These are phyloP conservation scores for Meteorus colon DNA, from an alignment of 2,888 invertebrate species.

Conservation along the genomic window DNA sequence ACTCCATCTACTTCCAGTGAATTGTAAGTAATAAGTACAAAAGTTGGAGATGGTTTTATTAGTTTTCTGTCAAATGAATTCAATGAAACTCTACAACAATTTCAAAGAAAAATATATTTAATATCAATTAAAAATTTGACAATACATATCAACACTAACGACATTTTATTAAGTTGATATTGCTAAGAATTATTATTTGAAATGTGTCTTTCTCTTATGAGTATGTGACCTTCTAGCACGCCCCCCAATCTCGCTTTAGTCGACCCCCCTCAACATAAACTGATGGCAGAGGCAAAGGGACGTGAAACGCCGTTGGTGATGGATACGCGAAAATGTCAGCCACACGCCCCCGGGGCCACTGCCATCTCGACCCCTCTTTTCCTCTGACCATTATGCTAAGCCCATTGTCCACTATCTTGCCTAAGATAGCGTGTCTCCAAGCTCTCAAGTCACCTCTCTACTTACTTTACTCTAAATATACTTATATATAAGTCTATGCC, in stretches of 20 bases:
- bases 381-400: constrained; percentile 71
- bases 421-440: constrained; percentile 63
- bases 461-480: neutral
- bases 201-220: neutral
- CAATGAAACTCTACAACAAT: too few relatives aligned
- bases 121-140: too few relatives aligned
- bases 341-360: constrained; percentile 67
- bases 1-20: constrained; percentile 57
- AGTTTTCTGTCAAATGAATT: too few relatives aligned
- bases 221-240: constrained; percentile 43
- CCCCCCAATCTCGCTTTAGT: constrained; percentile 15
- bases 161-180: neutral
- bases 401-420: constrained; percentile 71
- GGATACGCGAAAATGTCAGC: constrained; percentile 71
- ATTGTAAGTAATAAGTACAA: constrained; percentile 60
- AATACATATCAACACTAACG: too few relatives aligned
- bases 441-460: constrained; percentile 32
- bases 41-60: too few relatives aligned
- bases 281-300: constrained; percentile 8
- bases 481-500: constrained; percentile 26
- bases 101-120: too few relatives aligned
- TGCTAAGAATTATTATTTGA: neutral
- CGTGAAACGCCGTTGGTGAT: constrained; percentile 59
- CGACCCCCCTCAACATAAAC: neutral
- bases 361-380: constrained; percentile 49